Base-by-base conservation (phyloP, 2,797 vertebrate genomes). In the Pipistrellus pygmaeus region DNA sequence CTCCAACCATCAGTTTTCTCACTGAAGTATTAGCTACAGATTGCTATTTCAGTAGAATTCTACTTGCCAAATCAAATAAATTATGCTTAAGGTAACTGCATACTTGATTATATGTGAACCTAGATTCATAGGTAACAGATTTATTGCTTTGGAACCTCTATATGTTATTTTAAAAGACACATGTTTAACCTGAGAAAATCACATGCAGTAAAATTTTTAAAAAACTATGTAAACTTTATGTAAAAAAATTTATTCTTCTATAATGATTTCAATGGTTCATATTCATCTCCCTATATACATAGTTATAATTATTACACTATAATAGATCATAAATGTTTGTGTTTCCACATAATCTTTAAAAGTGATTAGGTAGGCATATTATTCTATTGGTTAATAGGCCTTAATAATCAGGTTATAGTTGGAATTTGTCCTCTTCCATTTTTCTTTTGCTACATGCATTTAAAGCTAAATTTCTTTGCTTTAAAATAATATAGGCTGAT, bases 381-480 rank as follows among this genome's bases (percentile, higher is more conserved):
- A 76, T 77, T 76, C 44, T 90, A 0, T 60, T 89, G 62, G n/a
- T 8, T 91, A 91, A 78, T 78, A 20, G 90, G 30, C 12, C 57
- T 64, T 76, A 91, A 68, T 80, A 83, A 82, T 55, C n/a, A 92
- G 32, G 7, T 75, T 80, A 51, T 73, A 62, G 68, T 53, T 89
- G 9, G n/a, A 91, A 86, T 95, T 81, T 84, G 2, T 80, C 76
- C 27, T 64, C 62, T 62, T 75, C n/a, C 20, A 25, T 25, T 86
- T 85, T 90, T 77, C 51, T 75, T 88, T 85, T 4, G 76, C 30
- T 73, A 57, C 20, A 76, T 51, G 18, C 2, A 72, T 57, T 81
- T 82, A 96, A 92, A 91, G n/a, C 51, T 94, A 81, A 93, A 91
- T 69, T 44, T 85, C 6, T 90, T 81, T 93, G 15, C 3, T 92